phyloP scores from a whole-genome alignment of 2,888 invertebrate genomes.

The Drosophila subsilvestris region DNA sequence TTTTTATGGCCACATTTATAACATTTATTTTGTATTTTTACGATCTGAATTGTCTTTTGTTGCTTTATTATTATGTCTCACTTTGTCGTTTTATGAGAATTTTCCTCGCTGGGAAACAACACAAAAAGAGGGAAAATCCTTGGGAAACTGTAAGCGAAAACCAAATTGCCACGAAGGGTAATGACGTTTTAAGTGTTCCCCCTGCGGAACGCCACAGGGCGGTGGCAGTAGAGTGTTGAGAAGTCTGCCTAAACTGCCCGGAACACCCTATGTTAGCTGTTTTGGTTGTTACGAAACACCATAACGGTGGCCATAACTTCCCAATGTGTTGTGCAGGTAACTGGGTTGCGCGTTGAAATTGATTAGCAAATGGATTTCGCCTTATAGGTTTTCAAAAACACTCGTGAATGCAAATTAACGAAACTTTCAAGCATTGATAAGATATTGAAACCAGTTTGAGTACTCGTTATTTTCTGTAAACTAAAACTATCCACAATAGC shows the following conservation, averaged over 20 bases:
- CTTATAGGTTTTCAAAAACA: not conserved
- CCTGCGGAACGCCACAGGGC: constrained; percentile 2
- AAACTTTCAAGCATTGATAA: not conserved
- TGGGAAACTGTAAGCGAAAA: constrained; percentile 14
- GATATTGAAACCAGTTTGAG: no score
- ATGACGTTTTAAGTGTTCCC: constrained; percentile 59
- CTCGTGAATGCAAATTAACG: no score
- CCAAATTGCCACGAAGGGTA: constrained; percentile 39
- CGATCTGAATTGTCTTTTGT: constrained; percentile 74
- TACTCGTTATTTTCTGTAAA: not conserved
- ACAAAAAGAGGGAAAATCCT: constrained; percentile 5
- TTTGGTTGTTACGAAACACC: constrained; percentile 2
- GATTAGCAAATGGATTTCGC: not conserved
- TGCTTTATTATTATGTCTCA: constrained; percentile 77
- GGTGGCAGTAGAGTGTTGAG: not conserved
- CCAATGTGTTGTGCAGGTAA: not conserved
- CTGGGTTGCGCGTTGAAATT: not conserved
- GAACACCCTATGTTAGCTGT: not conserved
- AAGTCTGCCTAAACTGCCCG: constrained; percentile 5
- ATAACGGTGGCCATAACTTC: constrained; percentile 15
- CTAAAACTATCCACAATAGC: not conserved
- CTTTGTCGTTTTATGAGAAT: constrained; percentile 64
- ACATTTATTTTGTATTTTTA: constrained; percentile 78
- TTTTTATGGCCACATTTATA: constrained; percentile 78
- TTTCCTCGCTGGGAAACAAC: constrained; percentile 6